Evolutionary conservation across 2,888 invertebrate genomes (phyloP).

Genomic region (Drosophila borborema): DNA sequence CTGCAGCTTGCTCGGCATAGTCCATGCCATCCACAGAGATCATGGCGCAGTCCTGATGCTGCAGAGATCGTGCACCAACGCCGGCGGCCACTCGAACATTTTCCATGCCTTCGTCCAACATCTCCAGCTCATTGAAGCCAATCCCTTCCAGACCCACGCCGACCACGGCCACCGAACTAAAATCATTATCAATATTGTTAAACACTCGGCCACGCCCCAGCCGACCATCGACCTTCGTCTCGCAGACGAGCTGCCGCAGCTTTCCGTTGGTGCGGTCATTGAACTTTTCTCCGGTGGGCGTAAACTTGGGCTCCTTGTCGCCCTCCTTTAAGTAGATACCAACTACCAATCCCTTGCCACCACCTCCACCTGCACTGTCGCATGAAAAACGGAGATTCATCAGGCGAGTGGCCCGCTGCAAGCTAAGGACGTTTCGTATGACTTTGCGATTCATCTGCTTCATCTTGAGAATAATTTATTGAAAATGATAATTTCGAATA

Average conservation of each 20-base stretch:
- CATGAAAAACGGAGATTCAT: slow-evolving; percentile 34
- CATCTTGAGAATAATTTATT: slow-evolving; percentile 29
- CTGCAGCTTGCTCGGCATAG: slow-evolving; percentile 89
- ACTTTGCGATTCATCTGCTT: slow-evolving; percentile 31
- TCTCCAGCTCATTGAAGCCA: slow-evolving; percentile 88
- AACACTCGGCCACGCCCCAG: slow-evolving; percentile 85
- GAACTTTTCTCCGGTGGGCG: slow-evolving; percentile 85
- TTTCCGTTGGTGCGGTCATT: slow-evolving; percentile 85
- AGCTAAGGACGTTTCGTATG: neutral
- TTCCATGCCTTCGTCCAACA: slow-evolving; percentile 89
- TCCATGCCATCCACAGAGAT: slow-evolving; percentile 88
- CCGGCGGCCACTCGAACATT: slow-evolving; percentile 89
- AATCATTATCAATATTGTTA: slow-evolving; percentile 87
- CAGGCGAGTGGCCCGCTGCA: slow-evolving; percentile 2
- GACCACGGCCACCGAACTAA: slow-evolving; percentile 88
- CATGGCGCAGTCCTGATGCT: slow-evolving; percentile 85
- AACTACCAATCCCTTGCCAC: slow-evolving; percentile 83
- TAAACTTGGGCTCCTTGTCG: slow-evolving; percentile 85
- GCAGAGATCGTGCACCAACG: slow-evolving; percentile 86
- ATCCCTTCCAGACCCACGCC: slow-evolving; percentile 88
- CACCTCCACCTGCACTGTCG: neutral
- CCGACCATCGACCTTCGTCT: slow-evolving; percentile 82
- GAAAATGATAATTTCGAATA: slow-evolving; percentile 36
- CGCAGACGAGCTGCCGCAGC: slow-evolving; percentile 84
- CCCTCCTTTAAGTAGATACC: slow-evolving; percentile 86